These are phyloP conservation scores for Melanerpes aurifrons DNA, from an alignment of 2,113 vertebrate genomes.

Conservation along the genomic window DNA sequence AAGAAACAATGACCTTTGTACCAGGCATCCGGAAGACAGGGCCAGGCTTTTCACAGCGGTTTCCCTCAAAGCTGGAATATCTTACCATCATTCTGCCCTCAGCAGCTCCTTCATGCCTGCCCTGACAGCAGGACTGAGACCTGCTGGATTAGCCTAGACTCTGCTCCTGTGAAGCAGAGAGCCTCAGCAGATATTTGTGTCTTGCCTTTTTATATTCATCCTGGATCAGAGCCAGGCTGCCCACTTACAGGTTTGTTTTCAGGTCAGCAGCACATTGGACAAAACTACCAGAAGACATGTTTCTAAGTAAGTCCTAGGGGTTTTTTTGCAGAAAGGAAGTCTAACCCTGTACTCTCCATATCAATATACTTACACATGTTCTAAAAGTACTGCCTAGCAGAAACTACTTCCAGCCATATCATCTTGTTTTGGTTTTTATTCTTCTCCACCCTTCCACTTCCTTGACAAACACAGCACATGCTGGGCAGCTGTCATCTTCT, in stretches of 20 bases:
- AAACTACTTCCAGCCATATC: background rate
- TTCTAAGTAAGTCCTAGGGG: background rate
- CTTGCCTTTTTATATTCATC: background rate
- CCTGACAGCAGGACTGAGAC: background rate
- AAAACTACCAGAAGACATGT: background rate
- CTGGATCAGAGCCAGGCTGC: background rate
- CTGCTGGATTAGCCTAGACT: background rate
- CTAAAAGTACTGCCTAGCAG: background rate
- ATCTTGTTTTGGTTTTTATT: background rate
- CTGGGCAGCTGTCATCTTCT: background rate
- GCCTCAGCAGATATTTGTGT: background rate
- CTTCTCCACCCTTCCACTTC: background rate
- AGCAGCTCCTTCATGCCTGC: background rate
- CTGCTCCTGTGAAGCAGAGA: background rate
- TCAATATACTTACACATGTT: rapidly evolving
- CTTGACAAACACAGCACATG: background rate
- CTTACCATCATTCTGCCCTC: background rate
- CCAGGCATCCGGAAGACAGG: background rate
- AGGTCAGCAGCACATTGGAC: background rate
- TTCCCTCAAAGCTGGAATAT: too few relatives aligned
- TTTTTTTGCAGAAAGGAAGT: background rate
- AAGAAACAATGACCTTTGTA: background rate
- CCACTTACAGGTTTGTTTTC: background rate
- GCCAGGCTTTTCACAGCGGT: background rate
- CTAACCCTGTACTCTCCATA: background rate